Evolutionary conservation across 2,888 invertebrate genomes (phyloP).

Genomic region (Paralinhomoeus sp.): DNA sequence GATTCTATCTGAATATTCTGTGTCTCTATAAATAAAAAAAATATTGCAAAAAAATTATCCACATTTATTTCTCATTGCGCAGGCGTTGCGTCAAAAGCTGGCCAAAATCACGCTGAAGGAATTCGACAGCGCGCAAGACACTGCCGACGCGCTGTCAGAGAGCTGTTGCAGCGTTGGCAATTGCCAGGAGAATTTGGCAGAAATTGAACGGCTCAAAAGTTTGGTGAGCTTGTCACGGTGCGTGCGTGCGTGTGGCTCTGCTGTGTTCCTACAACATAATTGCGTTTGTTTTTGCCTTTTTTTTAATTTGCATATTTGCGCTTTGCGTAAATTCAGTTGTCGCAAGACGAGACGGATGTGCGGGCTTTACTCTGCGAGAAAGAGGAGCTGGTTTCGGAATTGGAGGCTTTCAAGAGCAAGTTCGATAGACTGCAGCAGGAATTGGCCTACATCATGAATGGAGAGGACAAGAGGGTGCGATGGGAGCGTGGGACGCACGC

Average conservation of each 20-base stretch:
- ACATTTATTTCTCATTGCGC: neutral
- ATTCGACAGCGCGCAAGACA: neutral
- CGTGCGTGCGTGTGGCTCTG: no score
- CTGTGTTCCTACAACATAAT: no score
- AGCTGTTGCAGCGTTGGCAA: neutral
- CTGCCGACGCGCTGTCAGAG: neutral
- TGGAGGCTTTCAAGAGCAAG: constrained; percentile 59
- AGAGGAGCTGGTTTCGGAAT: constrained; percentile 52
- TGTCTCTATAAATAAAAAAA: neutral
- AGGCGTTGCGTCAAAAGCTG: constrained; percentile 2
- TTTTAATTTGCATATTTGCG: no score
- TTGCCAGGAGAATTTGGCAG: no score
- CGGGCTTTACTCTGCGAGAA: constrained; percentile 58
- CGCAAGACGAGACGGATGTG: constrained; percentile 49
- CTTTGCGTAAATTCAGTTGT: constrained; percentile 34
- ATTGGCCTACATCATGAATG: constrained; percentile 43
- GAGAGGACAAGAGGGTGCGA: constrained; percentile 33
- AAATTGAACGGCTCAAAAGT: no score
- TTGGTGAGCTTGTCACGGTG: no score
- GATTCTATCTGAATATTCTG: no score
- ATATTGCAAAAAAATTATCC: neutral
- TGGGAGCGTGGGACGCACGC: constrained; percentile 53
- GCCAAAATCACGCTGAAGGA: neutral
- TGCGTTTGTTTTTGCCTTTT: no score
- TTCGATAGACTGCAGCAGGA: constrained; percentile 57